Base-by-base conservation (phyloP, 2,888 invertebrate genomes). In the Parnassius mnemosyne region DNA sequence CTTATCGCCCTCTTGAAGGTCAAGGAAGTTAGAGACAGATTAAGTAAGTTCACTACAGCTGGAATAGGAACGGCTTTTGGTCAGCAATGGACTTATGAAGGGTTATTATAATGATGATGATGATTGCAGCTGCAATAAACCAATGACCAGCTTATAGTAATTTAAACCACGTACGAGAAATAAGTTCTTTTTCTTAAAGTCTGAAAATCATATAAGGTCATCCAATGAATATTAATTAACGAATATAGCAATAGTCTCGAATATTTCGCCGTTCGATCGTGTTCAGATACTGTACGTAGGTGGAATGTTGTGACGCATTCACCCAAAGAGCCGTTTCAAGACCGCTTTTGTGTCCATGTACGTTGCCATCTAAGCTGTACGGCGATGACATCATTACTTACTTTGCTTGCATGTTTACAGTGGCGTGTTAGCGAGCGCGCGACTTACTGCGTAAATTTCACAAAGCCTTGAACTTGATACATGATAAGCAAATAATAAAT, bases 341-440 rank as follows among this genome's bases (percentile, higher is more conserved):
- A 67, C 80, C 74, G 74, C 71, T 75, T 78, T 75, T 80, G 77
- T 80, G 76, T 73, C 73, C 73, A 77, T 77, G 71, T 66, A 80
- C 77, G 80, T 81, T 81, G 77, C 79, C 80, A 76, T 76, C 73
- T 76, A 77, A 80, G 77, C 80, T 76, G 73, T 79, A 79, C 70
- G 70, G 62, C 68, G 62, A 68, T 89, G 89, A 90, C 83, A 89
- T 90, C 89, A 90, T 68, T 81, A 61, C 66, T 80, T 81, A 13
- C 66, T 80, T 81, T 9, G 78, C 75, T 71, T 71, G 69, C 73
- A 77, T 84, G 76, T 86, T 86, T 85, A 82, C 81, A 68, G 69
- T 58, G 53, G 57, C 41, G 57, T 61, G 25, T 53, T 60, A 53
- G 52, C 60, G 42, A 53, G 53, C 60, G 47, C 57, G 53, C 57